Percentiles rank a stretch among this genome's conserved stretches.
phyloP scores from a whole-genome alignment of 2,797 vertebrate genomes.

The Galagoides demidoff region DNA sequence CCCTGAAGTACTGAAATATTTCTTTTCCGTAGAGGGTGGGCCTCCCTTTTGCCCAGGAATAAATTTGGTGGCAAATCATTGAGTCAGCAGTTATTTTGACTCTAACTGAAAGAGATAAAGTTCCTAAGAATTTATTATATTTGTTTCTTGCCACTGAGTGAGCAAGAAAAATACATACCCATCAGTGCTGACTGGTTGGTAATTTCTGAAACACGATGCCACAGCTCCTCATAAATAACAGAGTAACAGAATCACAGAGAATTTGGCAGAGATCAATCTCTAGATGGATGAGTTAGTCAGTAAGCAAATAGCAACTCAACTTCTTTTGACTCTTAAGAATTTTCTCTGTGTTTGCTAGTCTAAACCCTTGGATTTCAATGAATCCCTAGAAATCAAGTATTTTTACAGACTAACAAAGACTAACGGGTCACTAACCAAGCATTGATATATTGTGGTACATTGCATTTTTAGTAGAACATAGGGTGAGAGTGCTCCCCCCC shows the following conservation, averaged over 20 bases:
- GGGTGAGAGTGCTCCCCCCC: neutral
- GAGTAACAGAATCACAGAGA: constrained; percentile 50
- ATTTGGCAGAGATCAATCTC: constrained; percentile 70
- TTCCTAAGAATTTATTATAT: constrained; percentile 74
- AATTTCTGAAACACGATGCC: constrained; percentile 70
- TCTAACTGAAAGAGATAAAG: constrained; percentile 72
- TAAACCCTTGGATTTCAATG: constrained; percentile 45
- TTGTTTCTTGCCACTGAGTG: constrained; percentile 68
- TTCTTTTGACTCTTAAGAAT: constrained; percentile 69
- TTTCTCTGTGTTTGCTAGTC: constrained; percentile 37
- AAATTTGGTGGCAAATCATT: constrained; percentile 49
- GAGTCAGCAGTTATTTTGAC: constrained; percentile 70
- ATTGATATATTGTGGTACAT: neutral
- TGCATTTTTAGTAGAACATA: neutral
- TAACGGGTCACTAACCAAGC: neutral
- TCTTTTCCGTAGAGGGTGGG: neutral
- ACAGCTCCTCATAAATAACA: constrained; percentile 72
- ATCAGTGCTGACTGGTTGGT: constrained; percentile 73
- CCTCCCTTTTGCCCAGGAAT: constrained; percentile 37
- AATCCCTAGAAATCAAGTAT: neutral
- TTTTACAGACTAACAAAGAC: neutral
- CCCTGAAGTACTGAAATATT: constrained; percentile 8
- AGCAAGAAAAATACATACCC: constrained; percentile 75
- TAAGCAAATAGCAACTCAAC: constrained; percentile 72
- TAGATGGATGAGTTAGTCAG: constrained; percentile 74